phyloP scores from a whole-genome alignment of 2,888 invertebrate species.

The Tiphia femorata region DNA sequence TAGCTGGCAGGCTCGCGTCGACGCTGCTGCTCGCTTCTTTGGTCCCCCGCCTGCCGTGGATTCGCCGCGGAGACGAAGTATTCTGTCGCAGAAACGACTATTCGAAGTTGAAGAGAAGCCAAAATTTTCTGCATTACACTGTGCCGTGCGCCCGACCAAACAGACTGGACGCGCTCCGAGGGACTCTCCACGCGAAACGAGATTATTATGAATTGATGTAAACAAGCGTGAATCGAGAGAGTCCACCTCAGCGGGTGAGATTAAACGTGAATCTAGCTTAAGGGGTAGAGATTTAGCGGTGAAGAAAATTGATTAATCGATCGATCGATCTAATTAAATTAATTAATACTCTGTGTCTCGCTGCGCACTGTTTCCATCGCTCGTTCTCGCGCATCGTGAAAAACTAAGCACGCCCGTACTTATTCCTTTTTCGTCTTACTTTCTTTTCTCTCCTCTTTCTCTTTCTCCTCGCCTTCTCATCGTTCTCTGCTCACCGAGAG shows the following conservation, averaged over 20 bases:
- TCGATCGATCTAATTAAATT: constrained; percentile 33
- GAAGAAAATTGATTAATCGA: constrained; percentile 58
- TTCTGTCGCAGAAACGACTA: constrained; percentile 28
- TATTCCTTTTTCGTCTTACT: constrained; percentile 30
- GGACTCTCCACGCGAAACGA: constrained; percentile 51
- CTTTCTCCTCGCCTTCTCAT: background rate
- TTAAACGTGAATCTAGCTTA: constrained; percentile 62
- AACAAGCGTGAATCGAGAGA: constrained; percentile 38
- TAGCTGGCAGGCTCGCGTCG: background rate
- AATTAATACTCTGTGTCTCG: constrained; percentile 30
- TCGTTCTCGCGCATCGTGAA: constrained; percentile 11
- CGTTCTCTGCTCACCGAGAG: background rate
- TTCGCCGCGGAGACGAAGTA: constrained; percentile 1
- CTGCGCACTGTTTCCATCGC: constrained; percentile 49
- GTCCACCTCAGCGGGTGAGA: constrained; percentile 66
- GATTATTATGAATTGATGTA: constrained; percentile 28
- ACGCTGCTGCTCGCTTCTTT: background rate
- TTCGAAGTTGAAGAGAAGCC: constrained; percentile 54
- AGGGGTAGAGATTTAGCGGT: constrained; percentile 60
- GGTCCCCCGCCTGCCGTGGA: background rate
- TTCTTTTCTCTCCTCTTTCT: constrained; percentile 11
- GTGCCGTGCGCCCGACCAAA: constrained; percentile 53
- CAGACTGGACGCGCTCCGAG: constrained; percentile 68
- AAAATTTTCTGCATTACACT: constrained; percentile 57
- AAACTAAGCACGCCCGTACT: constrained; percentile 35